Base-by-base conservation (phyloP, 2,797 vertebrate genomes). In the Otolemur crassicaudatus region DNA sequence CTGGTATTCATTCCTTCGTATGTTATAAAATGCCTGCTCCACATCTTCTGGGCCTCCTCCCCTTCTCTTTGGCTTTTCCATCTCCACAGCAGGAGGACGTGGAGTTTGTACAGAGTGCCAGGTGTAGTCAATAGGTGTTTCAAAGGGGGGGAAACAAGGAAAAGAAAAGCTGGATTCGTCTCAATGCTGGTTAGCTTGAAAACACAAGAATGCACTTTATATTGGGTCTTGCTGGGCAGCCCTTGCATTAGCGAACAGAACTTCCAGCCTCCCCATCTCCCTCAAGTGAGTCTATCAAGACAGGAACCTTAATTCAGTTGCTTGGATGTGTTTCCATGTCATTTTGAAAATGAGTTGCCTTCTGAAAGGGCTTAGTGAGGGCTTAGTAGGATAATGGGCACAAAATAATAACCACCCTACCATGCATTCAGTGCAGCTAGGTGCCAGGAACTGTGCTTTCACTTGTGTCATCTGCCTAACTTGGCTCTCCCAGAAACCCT, bases 151-250 rank as follows among this genome's bases (percentile, higher is more conserved):
- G 14, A 63, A 37, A 87, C 29, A 82, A 83, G 22, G 34, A n/a
- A 75, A 77, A 92, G 37, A 49, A 94, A 90, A 95, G n/a, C 40
- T 67, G n/a, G 65, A 31, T 70, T 83, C 87, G 70, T 82, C 58
- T 46, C 43, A 14, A 0, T 14, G 27, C 46, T 49, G 53, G 37
- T 88, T 88, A 83, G n/a, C 58, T n/a, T 72, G 69, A 92, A 88
- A 86, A 61, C 60, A 84, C 22, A 92, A 69, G 70, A 91, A 86
- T 37, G 17, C 37, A 34, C 80, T 96, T 94, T 60, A 29, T 37
- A 17, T 46, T 29, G 2, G 11, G n/a, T 69, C 31, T 87, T 61
- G 5, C 1, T 2, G 10, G 65, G n/a, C 65, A 72, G 84, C 29
- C 29, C 16, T 43, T 60, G 46, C 7, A 20, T 83, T 40, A 61